Conservation (phyloP, 2,888 invertebrate genomes). For the Pristionchus maxplancki region DNA sequence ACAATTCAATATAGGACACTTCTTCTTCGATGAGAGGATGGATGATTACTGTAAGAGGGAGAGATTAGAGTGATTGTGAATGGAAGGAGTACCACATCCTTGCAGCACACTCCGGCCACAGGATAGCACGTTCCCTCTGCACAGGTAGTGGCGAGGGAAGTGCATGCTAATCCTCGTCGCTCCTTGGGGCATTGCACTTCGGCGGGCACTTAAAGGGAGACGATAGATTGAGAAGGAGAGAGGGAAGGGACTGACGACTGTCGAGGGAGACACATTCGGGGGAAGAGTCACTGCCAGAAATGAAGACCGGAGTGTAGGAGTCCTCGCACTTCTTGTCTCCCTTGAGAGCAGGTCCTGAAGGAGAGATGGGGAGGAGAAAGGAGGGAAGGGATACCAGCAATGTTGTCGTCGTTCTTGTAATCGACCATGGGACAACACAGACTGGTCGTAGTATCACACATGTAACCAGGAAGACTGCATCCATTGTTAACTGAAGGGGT, state of each 20-base stretch:
- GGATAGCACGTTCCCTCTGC: neutral
- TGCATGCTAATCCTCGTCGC: neutral
- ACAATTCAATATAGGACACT: neutral
- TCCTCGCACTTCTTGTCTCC: neutral
- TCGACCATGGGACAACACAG: conserved; percentile 39
- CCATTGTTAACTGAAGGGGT: neutral
- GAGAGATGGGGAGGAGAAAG: neutral
- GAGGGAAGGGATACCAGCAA: neutral
- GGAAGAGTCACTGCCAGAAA: neutral
- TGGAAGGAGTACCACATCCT: neutral
- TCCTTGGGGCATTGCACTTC: conserved; percentile 13
- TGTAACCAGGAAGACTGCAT: neutral
- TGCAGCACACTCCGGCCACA: conserved; percentile 20
- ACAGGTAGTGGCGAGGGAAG: neutral
- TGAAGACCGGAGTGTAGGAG: neutral
- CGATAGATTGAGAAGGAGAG: neutral
- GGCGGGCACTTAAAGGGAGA: neutral
- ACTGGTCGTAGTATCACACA: conserved; percentile 26
- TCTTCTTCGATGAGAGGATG: neutral
- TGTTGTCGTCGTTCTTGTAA: neutral
- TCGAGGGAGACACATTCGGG: neutral
- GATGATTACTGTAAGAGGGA: conserved; percentile 9
- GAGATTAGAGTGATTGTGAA: neutral
- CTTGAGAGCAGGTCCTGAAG: conserved; percentile 10
- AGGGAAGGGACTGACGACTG: neutral